A percentile compares a stretch with the other conserved stretches of the same genome.
phyloP scores from a whole-genome alignment of 2,113 vertebrate species.

The Lanius collurio region DNA sequence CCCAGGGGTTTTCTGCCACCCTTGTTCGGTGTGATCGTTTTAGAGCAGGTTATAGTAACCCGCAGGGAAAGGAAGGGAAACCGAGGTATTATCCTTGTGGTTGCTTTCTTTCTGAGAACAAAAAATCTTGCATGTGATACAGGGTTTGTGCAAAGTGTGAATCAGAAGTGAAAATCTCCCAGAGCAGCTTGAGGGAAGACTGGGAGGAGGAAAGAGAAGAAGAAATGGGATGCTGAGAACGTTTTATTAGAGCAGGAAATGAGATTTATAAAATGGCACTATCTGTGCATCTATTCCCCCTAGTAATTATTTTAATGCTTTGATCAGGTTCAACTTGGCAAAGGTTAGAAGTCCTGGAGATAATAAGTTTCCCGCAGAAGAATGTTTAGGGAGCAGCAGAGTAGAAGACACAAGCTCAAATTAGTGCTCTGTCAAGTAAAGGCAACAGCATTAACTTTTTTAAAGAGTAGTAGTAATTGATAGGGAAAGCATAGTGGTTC shows the following conservation, averaged over 20 bases:
- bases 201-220: not conserved
- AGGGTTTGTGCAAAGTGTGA: not conserved
- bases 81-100: fast-evolving
- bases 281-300: not conserved
- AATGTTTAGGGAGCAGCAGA: not conserved
- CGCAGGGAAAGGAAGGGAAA: not conserved
- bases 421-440: not conserved
- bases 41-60: not conserved
- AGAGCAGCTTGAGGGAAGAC: not conserved
- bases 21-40: fast-evolving
- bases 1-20: not conserved
- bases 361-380: not conserved
- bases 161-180: not conserved
- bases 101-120: not conserved
- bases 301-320: not conserved
- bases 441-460: not conserved
- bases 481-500: not conserved
- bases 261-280: not conserved
- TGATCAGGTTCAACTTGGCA: not conserved
- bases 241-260: not conserved
- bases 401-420: not conserved
- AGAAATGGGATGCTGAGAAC: not conserved
- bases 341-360: not conserved
- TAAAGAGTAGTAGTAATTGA: not conserved
- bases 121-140: fast-evolving